phyloP scores from a whole-genome alignment of 2,113 vertebrate species.

The Clarias batrachus region DNA sequence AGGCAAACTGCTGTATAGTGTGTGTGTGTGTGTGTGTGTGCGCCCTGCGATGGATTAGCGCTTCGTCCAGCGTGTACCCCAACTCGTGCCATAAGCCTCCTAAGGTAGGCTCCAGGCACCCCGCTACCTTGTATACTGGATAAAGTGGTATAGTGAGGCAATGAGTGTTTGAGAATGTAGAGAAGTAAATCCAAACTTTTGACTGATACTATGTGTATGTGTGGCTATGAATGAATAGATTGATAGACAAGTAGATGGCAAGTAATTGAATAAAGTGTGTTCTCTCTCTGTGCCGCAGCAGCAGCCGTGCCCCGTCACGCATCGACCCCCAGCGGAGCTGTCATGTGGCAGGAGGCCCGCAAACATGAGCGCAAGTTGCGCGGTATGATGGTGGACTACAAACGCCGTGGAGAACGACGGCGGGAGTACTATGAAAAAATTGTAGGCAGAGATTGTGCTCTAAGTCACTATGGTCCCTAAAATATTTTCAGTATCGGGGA shows the following conservation, averaged over 20 bases:
- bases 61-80: no score
- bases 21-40: no score
- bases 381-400: constrained; percentile 97
- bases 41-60: no score
- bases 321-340: constrained; percentile 76
- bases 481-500: no score
- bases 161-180: no score
- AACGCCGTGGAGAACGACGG: constrained; percentile 87
- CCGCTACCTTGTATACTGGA: no score
- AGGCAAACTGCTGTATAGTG: no score
- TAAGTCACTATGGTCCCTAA: background rate
- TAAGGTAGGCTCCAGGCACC: no score
- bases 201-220: no score
- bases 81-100: no score
- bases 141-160: no score
- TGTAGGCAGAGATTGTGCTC: constrained; percentile 69
- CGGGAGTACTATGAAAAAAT: constrained; percentile 95
- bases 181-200: background rate
- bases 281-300: constrained; percentile 30
- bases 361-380: constrained; percentile 95
- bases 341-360: constrained; percentile 96
- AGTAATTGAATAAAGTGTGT: background rate
- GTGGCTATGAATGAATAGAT: no score
- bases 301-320: constrained; percentile 75
- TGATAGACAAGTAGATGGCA: background rate